Evolutionary conservation across 1,140 invertebrate genomes (phyloP).

Genomic region (Calycopis cecrops): DNA sequence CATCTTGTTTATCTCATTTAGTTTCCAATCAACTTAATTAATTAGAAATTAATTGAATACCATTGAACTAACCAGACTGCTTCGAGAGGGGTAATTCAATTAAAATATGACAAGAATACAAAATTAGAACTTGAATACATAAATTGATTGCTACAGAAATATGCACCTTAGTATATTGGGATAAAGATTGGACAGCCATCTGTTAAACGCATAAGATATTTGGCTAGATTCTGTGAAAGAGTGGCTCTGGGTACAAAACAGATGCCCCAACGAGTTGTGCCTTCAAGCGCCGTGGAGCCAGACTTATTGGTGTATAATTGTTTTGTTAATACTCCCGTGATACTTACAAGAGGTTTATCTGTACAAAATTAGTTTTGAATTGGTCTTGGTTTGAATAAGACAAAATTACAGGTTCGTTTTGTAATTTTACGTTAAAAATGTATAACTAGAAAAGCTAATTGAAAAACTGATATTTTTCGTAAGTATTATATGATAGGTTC

Average conservation of each 20-base stretch:
- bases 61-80: slow-evolving; percentile 33
- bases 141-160: slow-evolving; percentile 18
- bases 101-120: slow-evolving; percentile 61
- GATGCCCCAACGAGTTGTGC: slow-evolving; percentile 55
- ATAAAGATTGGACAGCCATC: slow-evolving; percentile 18
- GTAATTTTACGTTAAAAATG: too few species aligned
- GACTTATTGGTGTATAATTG: slow-evolving; percentile 55
- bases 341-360: slow-evolving; percentile 24
- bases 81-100: slow-evolving; percentile 66
- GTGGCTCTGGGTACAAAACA: slow-evolving; percentile 41
- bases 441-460: too few species aligned
- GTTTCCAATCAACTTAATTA: slow-evolving; percentile 39
- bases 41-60: slow-evolving; percentile 54
- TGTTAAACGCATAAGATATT: slow-evolving; percentile 16
- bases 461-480: too few species aligned
- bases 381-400: neutral
- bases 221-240: slow-evolving; percentile 30
- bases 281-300: slow-evolving; percentile 41
- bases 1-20: too few species aligned
- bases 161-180: slow-evolving; percentile 22
- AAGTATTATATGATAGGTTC: too few species aligned
- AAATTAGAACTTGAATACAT: slow-evolving; percentile 15
- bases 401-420: too few species aligned
- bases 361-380: neutral
- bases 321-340: slow-evolving; percentile 50